phyloP scores from a whole-genome alignment of 2,113 vertebrate genomes.

The Regulus satrapa region DNA sequence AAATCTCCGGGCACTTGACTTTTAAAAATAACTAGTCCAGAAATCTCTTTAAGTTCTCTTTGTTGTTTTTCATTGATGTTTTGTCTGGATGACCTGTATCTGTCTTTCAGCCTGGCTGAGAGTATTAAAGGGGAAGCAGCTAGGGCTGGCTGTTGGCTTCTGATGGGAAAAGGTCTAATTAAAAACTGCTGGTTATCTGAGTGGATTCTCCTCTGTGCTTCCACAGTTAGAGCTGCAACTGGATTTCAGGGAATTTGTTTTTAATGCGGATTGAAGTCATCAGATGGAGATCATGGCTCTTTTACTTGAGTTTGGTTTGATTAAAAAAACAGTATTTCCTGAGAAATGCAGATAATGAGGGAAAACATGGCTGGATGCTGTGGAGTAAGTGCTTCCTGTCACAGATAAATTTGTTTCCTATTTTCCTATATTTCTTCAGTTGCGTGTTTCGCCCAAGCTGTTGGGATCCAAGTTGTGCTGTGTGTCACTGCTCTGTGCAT shows the following conservation, averaged over 20 bases:
- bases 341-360: neutral
- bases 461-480: neutral
- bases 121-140: neutral
- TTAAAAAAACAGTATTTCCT: neutral
- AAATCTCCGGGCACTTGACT: neutral
- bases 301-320: neutral
- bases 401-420: neutral
- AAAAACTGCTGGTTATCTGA: neutral
- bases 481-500: rapidly evolving
- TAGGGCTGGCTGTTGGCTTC: neutral
- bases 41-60: neutral
- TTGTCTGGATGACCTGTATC: neutral
- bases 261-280: neutral
- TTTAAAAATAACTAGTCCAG: neutral
- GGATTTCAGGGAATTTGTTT: neutral
- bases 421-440: neutral
- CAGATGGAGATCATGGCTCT: neutral
- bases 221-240: neutral
- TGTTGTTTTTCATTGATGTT: neutral
- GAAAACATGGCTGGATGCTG: neutral
- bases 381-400: rapidly evolving
- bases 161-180: neutral
- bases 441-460: neutral
- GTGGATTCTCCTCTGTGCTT: neutral
- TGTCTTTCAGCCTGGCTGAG: neutral